phyloP scores from a whole-genome alignment of 2,888 invertebrate genomes.

The Tyria jacobaeae region DNA sequence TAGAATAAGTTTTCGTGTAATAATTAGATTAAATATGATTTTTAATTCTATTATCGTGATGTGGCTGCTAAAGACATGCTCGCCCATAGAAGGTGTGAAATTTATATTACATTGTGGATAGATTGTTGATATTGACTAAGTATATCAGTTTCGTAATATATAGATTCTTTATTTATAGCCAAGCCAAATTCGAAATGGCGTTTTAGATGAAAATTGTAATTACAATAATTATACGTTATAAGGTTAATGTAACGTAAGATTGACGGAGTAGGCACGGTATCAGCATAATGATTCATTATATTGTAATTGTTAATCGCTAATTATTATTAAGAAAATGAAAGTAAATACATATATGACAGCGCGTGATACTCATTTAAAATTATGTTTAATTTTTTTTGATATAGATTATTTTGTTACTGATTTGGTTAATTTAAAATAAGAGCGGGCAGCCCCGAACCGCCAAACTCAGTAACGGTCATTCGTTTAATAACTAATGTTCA shows the following conservation, averaged over 20 bases:
- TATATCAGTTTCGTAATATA: background rate
- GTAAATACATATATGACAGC: too few species aligned
- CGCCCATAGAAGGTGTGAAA: too few species aligned
- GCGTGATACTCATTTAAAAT: too few species aligned
- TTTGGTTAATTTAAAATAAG: too few species aligned
- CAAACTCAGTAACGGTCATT: too few species aligned
- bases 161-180: background rate
- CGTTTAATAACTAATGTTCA: too few species aligned
- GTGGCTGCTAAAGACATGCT: too few species aligned
- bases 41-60: background rate
- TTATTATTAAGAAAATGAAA: background rate
- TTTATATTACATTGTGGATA: too few species aligned
- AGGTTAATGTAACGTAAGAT: slow-evolving; percentile 32
- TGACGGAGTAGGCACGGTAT: slow-evolving; percentile 17
- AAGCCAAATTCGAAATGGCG: slow-evolving; percentile 27
- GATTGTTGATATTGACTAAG: too few species aligned
- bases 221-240: slow-evolving; percentile 49
- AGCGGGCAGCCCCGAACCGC: too few species aligned
- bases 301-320: slow-evolving; percentile 14
- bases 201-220: slow-evolving; percentile 53
- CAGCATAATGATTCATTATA: slow-evolving; percentile 37
- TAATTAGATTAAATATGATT: too few species aligned
- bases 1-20: background rate
- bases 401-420: too few species aligned
- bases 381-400: background rate